A percentile compares a stretch with the other conserved stretches of the same genome.
phyloP scores from a whole-genome alignment of 2,113 vertebrate species.

The Polypterus senegalus region DNA sequence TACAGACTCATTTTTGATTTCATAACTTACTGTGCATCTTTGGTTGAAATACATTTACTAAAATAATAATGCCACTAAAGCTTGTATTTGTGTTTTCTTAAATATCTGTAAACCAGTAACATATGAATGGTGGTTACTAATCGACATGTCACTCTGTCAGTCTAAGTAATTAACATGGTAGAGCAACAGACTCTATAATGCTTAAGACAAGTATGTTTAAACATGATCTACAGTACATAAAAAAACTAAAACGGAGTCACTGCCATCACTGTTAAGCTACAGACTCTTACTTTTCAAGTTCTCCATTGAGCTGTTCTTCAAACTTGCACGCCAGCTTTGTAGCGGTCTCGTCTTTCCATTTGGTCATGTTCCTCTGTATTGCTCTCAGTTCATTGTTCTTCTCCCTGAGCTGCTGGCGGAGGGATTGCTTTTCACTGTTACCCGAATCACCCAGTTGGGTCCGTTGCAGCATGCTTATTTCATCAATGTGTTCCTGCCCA shows the following conservation, averaged over 20 bases:
- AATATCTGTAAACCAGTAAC: too few relatives aligned
- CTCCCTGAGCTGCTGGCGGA: constrained; percentile 40
- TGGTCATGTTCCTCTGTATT: constrained; percentile 43
- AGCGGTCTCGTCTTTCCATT: constrained; percentile 50
- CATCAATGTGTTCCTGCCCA: constrained; percentile 53
- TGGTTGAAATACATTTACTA: too few relatives aligned
- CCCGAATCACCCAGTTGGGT: constrained; percentile 19
- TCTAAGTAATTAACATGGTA: too few relatives aligned
- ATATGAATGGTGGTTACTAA: too few relatives aligned
- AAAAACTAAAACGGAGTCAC: too few relatives aligned
- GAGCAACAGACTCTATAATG: neutral
- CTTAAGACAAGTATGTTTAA: too few relatives aligned
- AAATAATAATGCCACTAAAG: too few relatives aligned
- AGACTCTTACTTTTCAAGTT: constrained; percentile 44
- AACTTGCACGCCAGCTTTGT: constrained; percentile 41
- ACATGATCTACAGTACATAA: too few relatives aligned
- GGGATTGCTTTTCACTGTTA: constrained; percentile 19
- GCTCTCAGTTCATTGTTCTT: constrained; percentile 46
- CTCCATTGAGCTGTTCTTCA: constrained; percentile 41
- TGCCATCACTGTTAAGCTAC: neutral
- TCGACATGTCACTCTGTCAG: too few relatives aligned
- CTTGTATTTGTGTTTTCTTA: too few relatives aligned
- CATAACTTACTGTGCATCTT: too few relatives aligned
- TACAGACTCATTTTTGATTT: too few relatives aligned
- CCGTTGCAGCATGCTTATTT: constrained; percentile 41